These are phyloP conservation scores for Halichondria panicea DNA, from an alignment of 37 sponge, comb jelly and placozoan genomes.

Conservation along the genomic window DNA sequence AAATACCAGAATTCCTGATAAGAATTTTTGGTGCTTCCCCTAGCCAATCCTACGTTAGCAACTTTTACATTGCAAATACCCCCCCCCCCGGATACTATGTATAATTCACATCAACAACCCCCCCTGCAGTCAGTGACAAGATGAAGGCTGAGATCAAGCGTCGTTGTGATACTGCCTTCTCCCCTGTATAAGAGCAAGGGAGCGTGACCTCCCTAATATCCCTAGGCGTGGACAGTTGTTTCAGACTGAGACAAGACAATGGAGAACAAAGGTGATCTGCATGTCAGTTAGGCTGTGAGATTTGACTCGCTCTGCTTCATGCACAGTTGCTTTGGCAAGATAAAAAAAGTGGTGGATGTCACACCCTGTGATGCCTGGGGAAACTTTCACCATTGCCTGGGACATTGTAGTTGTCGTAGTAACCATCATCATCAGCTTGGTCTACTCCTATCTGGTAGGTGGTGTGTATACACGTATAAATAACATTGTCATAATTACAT, in stretches of 20 bases:
- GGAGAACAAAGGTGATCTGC: neutral
- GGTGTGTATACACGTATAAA: too few species aligned
- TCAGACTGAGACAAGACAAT: too few species aligned
- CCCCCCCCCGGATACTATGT: neutral
- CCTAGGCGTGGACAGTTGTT: too few species aligned
- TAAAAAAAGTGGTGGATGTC: neutral
- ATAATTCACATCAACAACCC: neutral
- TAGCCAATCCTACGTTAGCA: too few species aligned
- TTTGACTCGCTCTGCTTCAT: too few species aligned
- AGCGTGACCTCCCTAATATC: too few species aligned
- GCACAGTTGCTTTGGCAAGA: neutral
- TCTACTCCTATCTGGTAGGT: slow-evolving; percentile 11
- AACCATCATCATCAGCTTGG: slow-evolving; percentile 9
- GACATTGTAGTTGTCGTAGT: neutral
- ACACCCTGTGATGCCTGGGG: slow-evolving; percentile 21
- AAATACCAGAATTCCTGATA: too few species aligned
- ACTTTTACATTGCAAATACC: too few species aligned
- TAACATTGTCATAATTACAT: too few species aligned
- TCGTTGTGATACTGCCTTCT: slow-evolving; percentile 34
- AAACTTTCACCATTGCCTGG: slow-evolving; percentile 35
- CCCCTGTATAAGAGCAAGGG: too few species aligned
- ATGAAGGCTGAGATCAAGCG: slow-evolving; percentile 24
- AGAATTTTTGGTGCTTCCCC: neutral
- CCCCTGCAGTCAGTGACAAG: slow-evolving; percentile 1
- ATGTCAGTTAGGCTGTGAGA: too few species aligned